These are phyloP conservation scores for Desmodus rotundus DNA, from an alignment of 2,113 vertebrate genomes.

Conservation along the genomic window DNA sequence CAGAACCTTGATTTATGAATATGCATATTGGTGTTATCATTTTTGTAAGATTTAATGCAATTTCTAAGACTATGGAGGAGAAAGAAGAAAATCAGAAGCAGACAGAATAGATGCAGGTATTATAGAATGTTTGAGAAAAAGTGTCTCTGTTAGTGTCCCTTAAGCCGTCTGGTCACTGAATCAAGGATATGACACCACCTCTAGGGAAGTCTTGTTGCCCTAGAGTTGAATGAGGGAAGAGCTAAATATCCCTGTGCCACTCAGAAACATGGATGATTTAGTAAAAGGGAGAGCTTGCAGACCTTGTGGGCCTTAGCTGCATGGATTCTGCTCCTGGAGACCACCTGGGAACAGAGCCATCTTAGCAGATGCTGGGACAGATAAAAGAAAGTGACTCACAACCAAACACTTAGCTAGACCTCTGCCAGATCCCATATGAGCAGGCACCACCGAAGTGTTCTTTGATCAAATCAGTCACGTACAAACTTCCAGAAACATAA, in stretches of 20 bases:
- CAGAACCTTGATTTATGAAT: background rate
- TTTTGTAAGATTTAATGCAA: background rate
- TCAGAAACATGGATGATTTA: background rate
- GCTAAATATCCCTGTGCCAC: background rate
- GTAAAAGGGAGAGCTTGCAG: background rate
- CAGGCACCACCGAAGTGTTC: background rate
- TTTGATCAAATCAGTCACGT: background rate
- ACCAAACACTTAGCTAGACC: background rate
- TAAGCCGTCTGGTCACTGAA: background rate
- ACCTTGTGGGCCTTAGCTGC: background rate
- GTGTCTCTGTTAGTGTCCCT: background rate
- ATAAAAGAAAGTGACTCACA: background rate
- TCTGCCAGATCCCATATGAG: background rate
- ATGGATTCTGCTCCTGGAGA: background rate
- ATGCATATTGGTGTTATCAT: accelerated
- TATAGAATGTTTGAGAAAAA: background rate
- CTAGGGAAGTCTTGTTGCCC: background rate
- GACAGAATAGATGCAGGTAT: background rate
- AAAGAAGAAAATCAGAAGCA: background rate
- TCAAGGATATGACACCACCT: background rate
- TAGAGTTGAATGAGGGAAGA: background rate
- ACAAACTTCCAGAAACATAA: background rate
- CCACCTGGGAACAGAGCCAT: accelerated
- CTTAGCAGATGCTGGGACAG: background rate
- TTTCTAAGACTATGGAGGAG: background rate